Base-by-base conservation (phyloP, 2,113 vertebrate species). In the Columba janthina region DNA sequence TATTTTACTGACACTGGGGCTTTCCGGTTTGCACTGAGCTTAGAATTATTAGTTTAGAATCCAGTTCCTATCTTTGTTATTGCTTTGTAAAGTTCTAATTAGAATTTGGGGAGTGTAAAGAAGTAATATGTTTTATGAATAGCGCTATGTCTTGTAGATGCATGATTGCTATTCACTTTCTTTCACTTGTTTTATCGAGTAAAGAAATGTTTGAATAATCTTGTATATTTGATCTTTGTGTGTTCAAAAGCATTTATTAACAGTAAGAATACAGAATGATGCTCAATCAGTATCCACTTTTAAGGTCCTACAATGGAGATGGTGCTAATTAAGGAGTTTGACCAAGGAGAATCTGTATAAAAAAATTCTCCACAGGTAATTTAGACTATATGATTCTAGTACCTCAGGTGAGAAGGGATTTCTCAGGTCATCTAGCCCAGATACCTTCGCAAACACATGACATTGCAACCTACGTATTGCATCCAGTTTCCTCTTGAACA, bases 11-110 rank as follows among this genome's bases (percentile, higher is more conserved):
- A 92, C 93, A 93, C 74, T 75, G 74, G 79, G 93, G 71, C 75
- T 97, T 97, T 97, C 96, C 77, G 71, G 93, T 93, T 96, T 95
- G 94, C 90, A 94, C 70, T 77, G 71, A 96, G 92, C 56, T 95
- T 94, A 95, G 77, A 95, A 96, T 98, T 97, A 97, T 97, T 98
- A 91, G 93, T 98, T 93, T 88, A 89, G 95, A 97, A 97, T 93
- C 85, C 79, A 97, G 84, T 95, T 88, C 82, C 93, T 97, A 76
- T 95, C 80, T 94, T 95, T 96, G 81, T 86, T 98, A 88, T 92
- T 97, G 88, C 95, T 98, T 97, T 96, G 66, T 85, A 96, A 97
- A 96, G 85, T 91, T 91, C 93, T 98, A 97, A 98, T 98, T 97
- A 97, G 93, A 95, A 97, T 90, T 93, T 90, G 78, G 88, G 81